A percentile compares a stretch with the other conserved stretches of the same genome.
Conservation (phyloP, 2,797 vertebrate genomes). For the Cyclopterus lumpus region DNA sequence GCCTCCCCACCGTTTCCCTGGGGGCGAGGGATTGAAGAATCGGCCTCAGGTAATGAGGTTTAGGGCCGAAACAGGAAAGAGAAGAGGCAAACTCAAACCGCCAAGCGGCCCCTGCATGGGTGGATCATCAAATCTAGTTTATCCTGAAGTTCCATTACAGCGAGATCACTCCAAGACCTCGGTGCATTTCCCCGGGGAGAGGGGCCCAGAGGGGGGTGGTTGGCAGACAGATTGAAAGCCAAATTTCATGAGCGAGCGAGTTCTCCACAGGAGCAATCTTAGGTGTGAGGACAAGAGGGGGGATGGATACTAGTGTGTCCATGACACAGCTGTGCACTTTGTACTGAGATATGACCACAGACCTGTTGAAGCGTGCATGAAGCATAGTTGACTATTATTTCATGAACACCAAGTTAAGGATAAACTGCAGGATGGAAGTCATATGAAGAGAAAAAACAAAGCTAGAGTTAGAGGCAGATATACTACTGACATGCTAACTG, state of each 20-base stretch:
- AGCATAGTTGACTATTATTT: neutral
- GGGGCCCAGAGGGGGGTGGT: constrained; percentile 13
- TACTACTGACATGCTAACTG: constrained; percentile 28
- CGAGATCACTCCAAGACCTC: constrained; percentile 58
- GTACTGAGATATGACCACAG: neutral
- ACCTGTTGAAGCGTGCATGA: neutral
- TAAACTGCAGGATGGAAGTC: neutral
- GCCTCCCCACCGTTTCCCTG: constrained; percentile 26
- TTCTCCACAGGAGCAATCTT: constrained; percentile 49
- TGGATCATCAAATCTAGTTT: constrained; percentile 74
- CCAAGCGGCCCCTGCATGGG: constrained; percentile 30
- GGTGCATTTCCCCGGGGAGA: constrained; percentile 60
- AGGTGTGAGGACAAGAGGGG: constrained; percentile 28
- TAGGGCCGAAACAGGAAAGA: constrained; percentile 24
- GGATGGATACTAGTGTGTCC: constrained; percentile 37
- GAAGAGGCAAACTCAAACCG: constrained; percentile 24
- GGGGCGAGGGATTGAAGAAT: constrained; percentile 33
- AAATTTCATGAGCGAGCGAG: constrained; percentile 47
- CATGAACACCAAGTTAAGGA: neutral
- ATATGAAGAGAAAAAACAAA: neutral
- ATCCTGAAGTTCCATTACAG: constrained; percentile 72
- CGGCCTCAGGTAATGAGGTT: constrained; percentile 65
- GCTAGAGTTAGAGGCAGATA: neutral
- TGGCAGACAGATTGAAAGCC: constrained; percentile 55
- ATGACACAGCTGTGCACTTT: constrained; percentile 17